These are phyloP conservation scores for Dorcus parallelipipedus DNA, from an alignment of 2,888 invertebrate species.

Conservation along the genomic window DNA sequence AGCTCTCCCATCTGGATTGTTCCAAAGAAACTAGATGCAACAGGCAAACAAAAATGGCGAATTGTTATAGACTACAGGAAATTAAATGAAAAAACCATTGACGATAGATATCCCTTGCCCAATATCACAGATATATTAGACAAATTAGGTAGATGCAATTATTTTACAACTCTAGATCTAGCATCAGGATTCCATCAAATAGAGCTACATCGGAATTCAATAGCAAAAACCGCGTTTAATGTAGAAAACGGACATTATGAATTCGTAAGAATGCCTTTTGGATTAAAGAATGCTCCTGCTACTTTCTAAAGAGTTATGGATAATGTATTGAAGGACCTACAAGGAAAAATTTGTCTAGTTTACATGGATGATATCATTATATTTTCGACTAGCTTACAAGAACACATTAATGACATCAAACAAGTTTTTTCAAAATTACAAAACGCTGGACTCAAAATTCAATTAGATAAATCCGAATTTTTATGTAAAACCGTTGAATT, in stretches of 20 bases:
- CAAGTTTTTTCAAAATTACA: conserved; percentile 3
- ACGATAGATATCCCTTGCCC: conserved; percentile 34
- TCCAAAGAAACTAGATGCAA: conserved; percentile 25
- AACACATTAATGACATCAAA: conserved; percentile 21
- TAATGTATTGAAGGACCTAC: conserved; percentile 18
- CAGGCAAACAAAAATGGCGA: conserved; percentile 11
- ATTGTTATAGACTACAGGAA: conserved; percentile 10
- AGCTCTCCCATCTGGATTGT: conserved; percentile 26
- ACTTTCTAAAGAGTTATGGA: conserved; percentile 30
- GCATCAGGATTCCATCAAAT: conserved; percentile 39
- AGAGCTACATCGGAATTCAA: conserved; percentile 26
- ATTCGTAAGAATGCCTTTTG: conserved; percentile 31
- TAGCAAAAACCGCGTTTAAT: conserved; percentile 34
- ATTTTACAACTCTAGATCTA: conserved; percentile 35
- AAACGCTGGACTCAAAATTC: conserved; percentile 17
- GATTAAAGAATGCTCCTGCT: conserved; percentile 23
- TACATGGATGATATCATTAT: conserved; percentile 28
- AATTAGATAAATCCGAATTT: conserved; percentile 18
- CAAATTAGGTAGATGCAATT: conserved; percentile 26
- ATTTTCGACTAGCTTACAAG: conserved; percentile 19
- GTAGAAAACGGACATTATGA: conserved; percentile 31
- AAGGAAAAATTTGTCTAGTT: conserved; percentile 20
- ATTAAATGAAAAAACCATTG: conserved; percentile 16
- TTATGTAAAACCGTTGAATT: conserved; percentile 11
- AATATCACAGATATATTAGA: conserved; percentile 14